Evolutionary conservation across 2,888 invertebrate species (phyloP).

Genomic region (Sesia bembeciformis): DNA sequence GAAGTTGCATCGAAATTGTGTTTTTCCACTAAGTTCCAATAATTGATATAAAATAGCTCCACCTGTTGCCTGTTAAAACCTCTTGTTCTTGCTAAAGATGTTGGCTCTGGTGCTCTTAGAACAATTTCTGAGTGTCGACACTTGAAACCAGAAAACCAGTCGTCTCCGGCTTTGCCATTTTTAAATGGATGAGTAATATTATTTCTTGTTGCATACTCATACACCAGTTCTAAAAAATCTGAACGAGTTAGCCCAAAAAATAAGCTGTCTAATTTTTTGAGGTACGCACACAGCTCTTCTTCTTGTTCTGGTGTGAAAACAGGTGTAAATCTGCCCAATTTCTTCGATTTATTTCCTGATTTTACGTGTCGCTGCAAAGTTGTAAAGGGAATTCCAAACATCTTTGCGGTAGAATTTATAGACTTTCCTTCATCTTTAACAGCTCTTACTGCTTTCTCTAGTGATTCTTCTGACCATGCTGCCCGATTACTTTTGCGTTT

Average conservation of each 20-base stretch:
- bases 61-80: constrained; percentile 11
- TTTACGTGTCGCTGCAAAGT: neutral
- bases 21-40: constrained; percentile 4
- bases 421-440: neutral
- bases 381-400: neutral
- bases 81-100: constrained; percentile 8
- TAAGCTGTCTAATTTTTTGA: neutral
- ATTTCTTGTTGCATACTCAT: constrained; percentile 7
- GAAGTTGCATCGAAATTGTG: constrained; percentile 3
- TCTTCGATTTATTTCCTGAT: neutral
- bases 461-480: neutral
- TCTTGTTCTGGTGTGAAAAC: neutral
- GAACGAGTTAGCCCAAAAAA: neutral
- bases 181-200: constrained; percentile 11
- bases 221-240: constrained; percentile 4
- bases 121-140: constrained; percentile 8
- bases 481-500: too few species aligned
- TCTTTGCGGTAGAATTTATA: neutral
- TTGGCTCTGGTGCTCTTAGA: constrained; percentile 10
- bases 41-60: constrained; percentile 5
- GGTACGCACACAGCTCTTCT: neutral
- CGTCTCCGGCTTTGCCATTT: constrained; percentile 11
- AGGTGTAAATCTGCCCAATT: constrained; percentile 2
- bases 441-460: neutral
- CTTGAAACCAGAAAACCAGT: constrained; percentile 13